Base-by-base conservation (phyloP, 2,113 vertebrate species). In the Regulus satrapa region DNA sequence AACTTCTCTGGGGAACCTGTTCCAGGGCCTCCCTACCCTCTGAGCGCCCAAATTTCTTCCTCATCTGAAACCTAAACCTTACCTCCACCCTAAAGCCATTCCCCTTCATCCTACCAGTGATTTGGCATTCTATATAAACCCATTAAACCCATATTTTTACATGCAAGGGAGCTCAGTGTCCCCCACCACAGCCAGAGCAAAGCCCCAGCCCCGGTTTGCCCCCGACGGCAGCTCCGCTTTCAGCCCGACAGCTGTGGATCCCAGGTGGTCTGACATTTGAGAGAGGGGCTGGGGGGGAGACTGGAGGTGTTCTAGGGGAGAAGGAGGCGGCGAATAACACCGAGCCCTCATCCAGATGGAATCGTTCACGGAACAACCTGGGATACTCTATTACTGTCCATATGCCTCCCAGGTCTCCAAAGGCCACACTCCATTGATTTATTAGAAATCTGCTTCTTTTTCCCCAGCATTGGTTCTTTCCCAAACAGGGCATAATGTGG, bases 181-280 rank as follows among this genome's bases (percentile, higher is more conserved):
- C 74, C 29, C 7, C 21, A 9, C 14, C 59, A 45, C 25, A 58
- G 3, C n/a, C 10, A 0, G 31, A 2, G 41, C 46, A 8, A 62
- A 3, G 10, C 26, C 18, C 4, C 17, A 26, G 46, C 26, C 75
- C 77, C 40, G 23, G 19, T 15, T 71, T 34, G n/a, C n/a, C 25
- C 23, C 25, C 18, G 0, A 3, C 0, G 17, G 38, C 82, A 79
- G 92, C 98, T 99, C 98, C 69, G 32, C 97, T 99, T 99, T 98
- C 98, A 99, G 98, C 91, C 98, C 95, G 91, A 98, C 99, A 99
- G 99, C 99, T 99, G 99, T 77, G 36, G 98, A 97, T 99, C 99
- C 99, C 99, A 99, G 99, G 99, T 99, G 99, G 99, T 98, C 98
- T 99, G 99, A 99, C 98, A 99, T 99, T 98, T 98, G 98, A 99